phyloP scores from a whole-genome alignment of 2,797 vertebrate genomes.

The Vultur gryphus region DNA sequence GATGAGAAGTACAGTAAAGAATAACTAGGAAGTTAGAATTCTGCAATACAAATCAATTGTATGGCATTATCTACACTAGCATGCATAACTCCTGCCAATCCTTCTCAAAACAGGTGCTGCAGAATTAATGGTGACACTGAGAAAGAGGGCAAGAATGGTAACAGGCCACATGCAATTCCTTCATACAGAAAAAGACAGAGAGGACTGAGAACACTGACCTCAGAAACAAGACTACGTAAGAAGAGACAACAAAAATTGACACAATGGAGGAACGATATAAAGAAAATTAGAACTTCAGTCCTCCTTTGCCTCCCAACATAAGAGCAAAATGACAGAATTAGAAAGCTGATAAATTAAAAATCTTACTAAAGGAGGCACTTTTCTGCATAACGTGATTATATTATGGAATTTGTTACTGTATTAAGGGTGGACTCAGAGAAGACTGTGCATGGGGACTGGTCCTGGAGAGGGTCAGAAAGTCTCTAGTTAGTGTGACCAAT shows the following conservation, averaged over 20 bases:
- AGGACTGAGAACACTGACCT: background rate
- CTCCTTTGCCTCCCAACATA: background rate
- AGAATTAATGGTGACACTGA: background rate
- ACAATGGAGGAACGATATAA: background rate
- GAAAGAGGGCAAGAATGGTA: background rate
- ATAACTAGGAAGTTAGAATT: background rate
- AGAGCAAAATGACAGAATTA: background rate
- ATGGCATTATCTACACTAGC: background rate
- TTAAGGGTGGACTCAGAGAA: background rate
- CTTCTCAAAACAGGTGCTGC: background rate
- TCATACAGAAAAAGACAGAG: background rate
- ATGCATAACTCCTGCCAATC: background rate
- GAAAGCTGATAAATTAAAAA: background rate
- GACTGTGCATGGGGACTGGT: background rate
- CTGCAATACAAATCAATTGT: background rate
- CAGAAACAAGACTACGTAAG: background rate
- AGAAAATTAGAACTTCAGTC: background rate
- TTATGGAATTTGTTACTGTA: background rate
- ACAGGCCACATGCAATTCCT: background rate
- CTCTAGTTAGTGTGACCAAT: background rate
- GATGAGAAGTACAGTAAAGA: background rate
- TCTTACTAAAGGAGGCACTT: background rate
- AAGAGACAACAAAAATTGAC: background rate
- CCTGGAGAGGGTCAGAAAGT: background rate
- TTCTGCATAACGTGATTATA: background rate